phyloP scores from a whole-genome alignment of 2,113 vertebrate species.

The Hassar affinis region DNA sequence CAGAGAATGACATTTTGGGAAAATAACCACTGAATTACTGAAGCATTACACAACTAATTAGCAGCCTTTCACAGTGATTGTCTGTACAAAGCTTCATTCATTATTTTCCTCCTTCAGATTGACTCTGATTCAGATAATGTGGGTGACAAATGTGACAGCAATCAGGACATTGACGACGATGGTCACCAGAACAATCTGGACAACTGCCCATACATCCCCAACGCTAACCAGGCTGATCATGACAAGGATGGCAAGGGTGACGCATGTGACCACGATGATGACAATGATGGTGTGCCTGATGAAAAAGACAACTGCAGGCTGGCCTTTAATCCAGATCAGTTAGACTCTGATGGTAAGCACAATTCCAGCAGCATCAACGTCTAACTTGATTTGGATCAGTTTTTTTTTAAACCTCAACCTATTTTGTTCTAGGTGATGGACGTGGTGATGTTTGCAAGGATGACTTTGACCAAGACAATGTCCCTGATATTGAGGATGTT shows the following conservation, averaged over 20 bases:
- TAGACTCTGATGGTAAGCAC: slow-evolving; percentile 89
- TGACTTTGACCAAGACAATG: slow-evolving; percentile 92
- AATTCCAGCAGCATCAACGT: background rate
- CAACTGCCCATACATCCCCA: slow-evolving; percentile 97
- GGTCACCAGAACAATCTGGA: slow-evolving; percentile 99
- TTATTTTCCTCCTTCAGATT: slow-evolving; percentile 70
- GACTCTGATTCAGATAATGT: slow-evolving; percentile 94
- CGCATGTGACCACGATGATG: slow-evolving; percentile 97
- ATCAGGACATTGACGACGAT: slow-evolving; percentile 97
- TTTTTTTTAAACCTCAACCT: background rate
- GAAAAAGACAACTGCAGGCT: slow-evolving; percentile 95
- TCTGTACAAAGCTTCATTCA: slow-evolving; percentile 59
- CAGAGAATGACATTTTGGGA: slow-evolving; percentile 19
- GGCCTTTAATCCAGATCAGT: slow-evolving; percentile 88
- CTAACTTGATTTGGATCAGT: background rate
- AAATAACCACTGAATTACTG: background rate
- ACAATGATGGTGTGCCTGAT: slow-evolving; percentile 96
- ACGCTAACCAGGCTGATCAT: slow-evolving; percentile 95
- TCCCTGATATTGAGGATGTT: slow-evolving; percentile 91
- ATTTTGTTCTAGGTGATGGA: slow-evolving; percentile 79
- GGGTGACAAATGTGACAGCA: slow-evolving; percentile 94
- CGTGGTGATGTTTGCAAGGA: slow-evolving; percentile 94
- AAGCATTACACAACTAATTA: slow-evolving; percentile 8
- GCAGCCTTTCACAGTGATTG: slow-evolving; percentile 23
- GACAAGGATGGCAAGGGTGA: slow-evolving; percentile 98